A percentile compares a stretch with the other conserved stretches of the same genome.
These are phyloP conservation scores for Teleogryllus occipitalis DNA, from an alignment of 1,140 invertebrate genomes.

Conservation along the genomic window DNA sequence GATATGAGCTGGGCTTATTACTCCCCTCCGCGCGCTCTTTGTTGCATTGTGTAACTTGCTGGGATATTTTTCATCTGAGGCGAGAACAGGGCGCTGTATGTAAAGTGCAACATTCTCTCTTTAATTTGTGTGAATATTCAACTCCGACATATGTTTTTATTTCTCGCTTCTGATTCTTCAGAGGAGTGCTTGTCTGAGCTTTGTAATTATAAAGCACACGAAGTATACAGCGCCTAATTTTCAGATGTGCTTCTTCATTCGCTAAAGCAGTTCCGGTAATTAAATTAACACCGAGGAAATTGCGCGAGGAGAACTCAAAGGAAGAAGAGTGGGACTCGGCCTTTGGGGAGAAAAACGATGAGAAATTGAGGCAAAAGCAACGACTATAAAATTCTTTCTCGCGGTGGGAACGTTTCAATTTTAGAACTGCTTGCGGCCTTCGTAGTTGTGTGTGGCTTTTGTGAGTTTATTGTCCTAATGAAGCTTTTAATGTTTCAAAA, in stretches of 20 bases:
- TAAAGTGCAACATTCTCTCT: background rate
- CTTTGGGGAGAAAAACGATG: background rate
- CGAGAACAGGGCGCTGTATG: background rate
- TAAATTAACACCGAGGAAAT: background rate
- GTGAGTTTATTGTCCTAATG: too few species aligned
- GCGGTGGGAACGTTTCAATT: background rate
- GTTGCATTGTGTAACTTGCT: background rate
- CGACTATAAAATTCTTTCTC: background rate
- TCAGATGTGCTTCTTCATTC: background rate
- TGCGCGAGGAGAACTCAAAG: background rate
- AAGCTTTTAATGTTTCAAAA: too few species aligned
- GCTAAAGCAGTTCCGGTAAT: background rate
- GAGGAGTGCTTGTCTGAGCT: background rate
- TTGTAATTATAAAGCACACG: background rate
- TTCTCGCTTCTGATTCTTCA: background rate
- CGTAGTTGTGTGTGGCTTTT: too few species aligned
- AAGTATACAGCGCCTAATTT: background rate
- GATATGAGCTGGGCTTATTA: slow-evolving; percentile 2
- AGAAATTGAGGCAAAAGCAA: background rate
- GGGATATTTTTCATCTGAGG: background rate
- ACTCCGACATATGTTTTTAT: background rate
- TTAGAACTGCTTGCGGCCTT: too few species aligned
- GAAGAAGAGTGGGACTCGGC: background rate
- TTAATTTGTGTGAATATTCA: background rate
- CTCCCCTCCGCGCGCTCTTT: background rate